phyloP scores from a whole-genome alignment of 2,797 vertebrate genomes.

The Notoglanidium macrostoma region DNA sequence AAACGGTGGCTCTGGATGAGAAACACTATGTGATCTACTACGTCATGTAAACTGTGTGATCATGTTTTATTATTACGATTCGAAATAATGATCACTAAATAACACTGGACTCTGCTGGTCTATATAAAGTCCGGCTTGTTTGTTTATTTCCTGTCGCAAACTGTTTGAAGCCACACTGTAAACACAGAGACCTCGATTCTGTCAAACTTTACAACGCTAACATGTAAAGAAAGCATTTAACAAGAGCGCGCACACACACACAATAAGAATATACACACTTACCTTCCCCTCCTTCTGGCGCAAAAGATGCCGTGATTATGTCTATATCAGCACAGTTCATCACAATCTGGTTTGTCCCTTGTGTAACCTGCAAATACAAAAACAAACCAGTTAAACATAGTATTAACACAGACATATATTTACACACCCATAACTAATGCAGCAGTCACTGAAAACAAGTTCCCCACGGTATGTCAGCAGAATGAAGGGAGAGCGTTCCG shows the following conservation, averaged over 20 bases:
- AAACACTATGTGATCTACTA: no score
- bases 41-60: no score
- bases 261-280: conserved; percentile 54
- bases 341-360: conserved; percentile 97
- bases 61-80: no score
- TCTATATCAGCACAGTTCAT: conserved; percentile 99
- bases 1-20: no score
- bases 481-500: neutral
- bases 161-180: neutral
- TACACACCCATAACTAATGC: no score
- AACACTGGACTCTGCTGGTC: neutral
- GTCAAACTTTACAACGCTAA: neutral
- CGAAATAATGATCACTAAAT: neutral
- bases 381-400: neutral
- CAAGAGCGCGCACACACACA: neutral
- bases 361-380: conserved; percentile 82
- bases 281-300: conserved; percentile 92
- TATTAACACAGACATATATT: neutral
- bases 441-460: neutral
- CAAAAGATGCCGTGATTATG: conserved; percentile 97
- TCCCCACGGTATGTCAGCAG: neutral
- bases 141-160: no score
- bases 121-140: neutral
- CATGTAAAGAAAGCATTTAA: neutral
- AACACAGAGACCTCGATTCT: neutral